Conservation (phyloP, 1,140 invertebrate species). For the Amphibalanus amphitrite region DNA sequence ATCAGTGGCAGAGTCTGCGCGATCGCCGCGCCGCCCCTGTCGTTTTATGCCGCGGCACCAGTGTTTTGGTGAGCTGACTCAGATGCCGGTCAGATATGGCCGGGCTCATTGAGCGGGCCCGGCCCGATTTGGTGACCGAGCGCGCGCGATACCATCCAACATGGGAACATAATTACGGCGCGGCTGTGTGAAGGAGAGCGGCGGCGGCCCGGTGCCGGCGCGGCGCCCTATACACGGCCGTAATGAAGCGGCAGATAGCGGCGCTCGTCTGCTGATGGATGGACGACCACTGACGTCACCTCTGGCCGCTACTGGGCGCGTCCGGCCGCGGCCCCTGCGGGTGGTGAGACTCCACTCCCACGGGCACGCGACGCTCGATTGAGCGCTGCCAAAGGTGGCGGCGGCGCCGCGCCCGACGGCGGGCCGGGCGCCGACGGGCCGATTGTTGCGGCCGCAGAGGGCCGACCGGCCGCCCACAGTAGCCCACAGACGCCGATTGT, state of each 20-base stretch:
- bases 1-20: background rate
- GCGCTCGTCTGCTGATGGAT: background rate
- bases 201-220: too few relatives aligned
- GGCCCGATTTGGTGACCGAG: background rate
- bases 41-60: background rate
- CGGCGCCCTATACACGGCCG: background rate
- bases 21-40: background rate
- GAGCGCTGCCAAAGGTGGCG: too few relatives aligned
- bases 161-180: background rate
- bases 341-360: too few relatives aligned
- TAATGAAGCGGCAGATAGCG: background rate
- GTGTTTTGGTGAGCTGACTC: background rate
- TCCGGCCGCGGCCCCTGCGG: too few relatives aligned
- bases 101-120: background rate
- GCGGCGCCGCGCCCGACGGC: too few relatives aligned
- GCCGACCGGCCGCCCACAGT: too few relatives aligned
- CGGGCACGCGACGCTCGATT: too few relatives aligned
- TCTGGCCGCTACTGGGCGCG: too few relatives aligned
- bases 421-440: too few relatives aligned
- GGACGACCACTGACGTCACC: background rate
- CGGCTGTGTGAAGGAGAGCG: background rate
- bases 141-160: background rate
- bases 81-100: background rate
- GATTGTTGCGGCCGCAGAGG: too few relatives aligned
- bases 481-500: too few relatives aligned